These are phyloP conservation scores for Apostichopus japonicus DNA, from an alignment of 35 echinoderm and acorn worm species.

Conservation along the genomic window DNA sequence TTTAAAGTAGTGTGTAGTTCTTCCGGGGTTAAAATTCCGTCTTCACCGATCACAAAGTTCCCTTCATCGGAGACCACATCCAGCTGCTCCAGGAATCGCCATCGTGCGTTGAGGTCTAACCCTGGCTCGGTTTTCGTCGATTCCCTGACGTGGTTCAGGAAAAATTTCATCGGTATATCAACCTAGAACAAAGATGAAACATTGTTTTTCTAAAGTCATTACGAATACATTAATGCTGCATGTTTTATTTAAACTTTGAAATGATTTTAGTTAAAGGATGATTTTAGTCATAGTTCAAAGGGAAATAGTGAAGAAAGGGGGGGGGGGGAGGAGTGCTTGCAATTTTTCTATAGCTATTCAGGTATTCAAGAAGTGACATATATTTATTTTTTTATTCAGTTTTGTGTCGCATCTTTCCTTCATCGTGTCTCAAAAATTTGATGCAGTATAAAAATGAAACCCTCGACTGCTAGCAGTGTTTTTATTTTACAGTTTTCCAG, in stretches of 20 bases:
- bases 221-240: neutral
- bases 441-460: no score
- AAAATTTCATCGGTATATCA: slow-evolving; percentile 68
- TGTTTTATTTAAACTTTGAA: neutral
- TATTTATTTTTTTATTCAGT: no score
- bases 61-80: slow-evolving; percentile 65
- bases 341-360: no score
- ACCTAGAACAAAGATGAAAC: slow-evolving; percentile 57
- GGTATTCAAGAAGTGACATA: no score
- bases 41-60: slow-evolving; percentile 64
- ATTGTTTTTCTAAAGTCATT: neutral
- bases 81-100: slow-evolving; percentile 56
- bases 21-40: slow-evolving; percentile 76
- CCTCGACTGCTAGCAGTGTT: no score
- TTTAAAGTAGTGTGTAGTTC: slow-evolving; percentile 74
- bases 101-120: slow-evolving; percentile 47
- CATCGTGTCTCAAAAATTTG: no score
- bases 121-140: neutral
- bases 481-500: no score
- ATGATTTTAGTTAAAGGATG: neutral
- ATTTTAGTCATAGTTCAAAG: no score
- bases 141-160: slow-evolving; percentile 37
- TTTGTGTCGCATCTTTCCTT: no score
- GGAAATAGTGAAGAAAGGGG: no score
- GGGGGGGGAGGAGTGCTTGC: no score